Evolutionary conservation across 2,888 invertebrate species (phyloP).

Genomic region (Empis stercorea): DNA sequence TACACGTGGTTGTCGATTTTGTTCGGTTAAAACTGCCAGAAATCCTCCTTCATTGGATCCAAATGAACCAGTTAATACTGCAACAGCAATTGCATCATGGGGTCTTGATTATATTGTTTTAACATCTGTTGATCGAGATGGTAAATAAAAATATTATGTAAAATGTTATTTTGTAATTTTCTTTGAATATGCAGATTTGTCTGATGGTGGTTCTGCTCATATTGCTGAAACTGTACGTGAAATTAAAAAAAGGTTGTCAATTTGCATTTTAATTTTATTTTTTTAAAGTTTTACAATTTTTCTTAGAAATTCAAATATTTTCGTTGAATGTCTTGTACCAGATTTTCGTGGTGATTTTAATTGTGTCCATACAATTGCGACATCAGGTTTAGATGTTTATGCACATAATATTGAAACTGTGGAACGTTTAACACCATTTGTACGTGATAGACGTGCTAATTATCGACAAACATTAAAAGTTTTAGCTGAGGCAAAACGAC

Average conservation of each 20-base stretch:
- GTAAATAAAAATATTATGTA: slow-evolving; percentile 42
- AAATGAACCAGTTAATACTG: slow-evolving; percentile 84
- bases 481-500: slow-evolving; percentile 65
- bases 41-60: slow-evolving; percentile 81
- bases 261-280: not conserved
- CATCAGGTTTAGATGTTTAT: slow-evolving; percentile 84
- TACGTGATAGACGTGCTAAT: slow-evolving; percentile 85
- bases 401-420: slow-evolving; percentile 99
- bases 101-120: slow-evolving; percentile 94
- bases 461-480: slow-evolving; percentile 82
- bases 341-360: slow-evolving; percentile 80
- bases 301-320: slow-evolving; percentile 60
- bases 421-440: slow-evolving; percentile 75
- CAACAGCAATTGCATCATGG: slow-evolving; percentile 84
- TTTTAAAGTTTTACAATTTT: slow-evolving; percentile 2
- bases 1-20: slow-evolving; percentile 95
- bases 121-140: slow-evolving; percentile 96
- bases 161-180: too few relatives aligned
- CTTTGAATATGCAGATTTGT: slow-evolving; percentile 58
- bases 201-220: slow-evolving; percentile 88
- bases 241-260: slow-evolving; percentile 61
- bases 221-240: slow-evolving; percentile 83
- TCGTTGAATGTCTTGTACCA: slow-evolving; percentile 94
- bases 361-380: slow-evolving; percentile 60
- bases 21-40: slow-evolving; percentile 93